These are phyloP conservation scores for Hylaeus anthracinus DNA, from an alignment of 1,140 invertebrate species.

Conservation along the genomic window DNA sequence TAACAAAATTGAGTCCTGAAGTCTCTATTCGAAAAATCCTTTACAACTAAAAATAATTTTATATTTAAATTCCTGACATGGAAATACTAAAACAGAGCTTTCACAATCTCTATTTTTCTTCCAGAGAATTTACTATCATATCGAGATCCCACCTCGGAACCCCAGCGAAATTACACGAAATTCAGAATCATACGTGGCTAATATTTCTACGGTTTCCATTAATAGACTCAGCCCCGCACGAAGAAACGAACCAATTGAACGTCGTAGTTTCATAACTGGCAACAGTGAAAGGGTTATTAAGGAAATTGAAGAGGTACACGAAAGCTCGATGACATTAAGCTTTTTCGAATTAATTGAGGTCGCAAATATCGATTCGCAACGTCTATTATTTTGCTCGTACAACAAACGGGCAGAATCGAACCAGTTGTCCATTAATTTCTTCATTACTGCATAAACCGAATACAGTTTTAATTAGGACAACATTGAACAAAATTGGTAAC, in stretches of 20 bases:
- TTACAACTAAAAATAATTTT: no score
- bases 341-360: constrained; percentile 13
- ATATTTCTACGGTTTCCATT: background rate
- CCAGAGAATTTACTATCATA: no score
- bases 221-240: background rate
- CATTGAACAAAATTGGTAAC: background rate
- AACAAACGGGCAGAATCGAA: background rate
- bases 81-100: no score
- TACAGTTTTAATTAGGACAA: background rate
- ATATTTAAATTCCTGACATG: no score
- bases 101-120: no score
- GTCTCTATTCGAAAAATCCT: no score
- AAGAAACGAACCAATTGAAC: constrained; percentile 6
- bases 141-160: no score
- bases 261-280: background rate
- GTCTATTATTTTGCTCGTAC: no score
- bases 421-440: background rate
- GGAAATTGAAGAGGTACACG: constrained; percentile 2
- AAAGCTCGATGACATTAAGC: constrained; percentile 24
- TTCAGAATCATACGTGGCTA: no score
- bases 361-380: constrained; percentile 10
- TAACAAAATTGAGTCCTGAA: no score
- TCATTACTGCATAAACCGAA: background rate
- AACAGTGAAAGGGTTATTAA: constrained; percentile 2
- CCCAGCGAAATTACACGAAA: background rate